Evolutionary conservation across 2,888 invertebrate species (phyloP).

Genomic region (Oscheius myriophilus): DNA sequence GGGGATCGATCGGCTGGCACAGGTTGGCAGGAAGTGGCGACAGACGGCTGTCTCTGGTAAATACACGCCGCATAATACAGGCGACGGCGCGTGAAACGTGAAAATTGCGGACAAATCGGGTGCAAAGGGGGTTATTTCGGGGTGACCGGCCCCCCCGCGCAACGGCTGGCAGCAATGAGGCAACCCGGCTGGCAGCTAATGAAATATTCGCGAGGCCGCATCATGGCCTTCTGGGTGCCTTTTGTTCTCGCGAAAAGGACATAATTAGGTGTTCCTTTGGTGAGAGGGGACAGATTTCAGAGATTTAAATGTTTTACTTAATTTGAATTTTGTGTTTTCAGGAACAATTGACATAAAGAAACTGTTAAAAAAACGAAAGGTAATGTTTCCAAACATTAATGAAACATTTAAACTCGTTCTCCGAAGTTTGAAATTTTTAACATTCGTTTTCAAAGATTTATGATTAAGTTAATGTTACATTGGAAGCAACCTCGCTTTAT

Average conservation of each 20-base stretch:
- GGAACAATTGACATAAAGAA: too few species aligned
- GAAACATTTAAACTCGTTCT: too few species aligned
- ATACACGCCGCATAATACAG: slow-evolving; percentile 5
- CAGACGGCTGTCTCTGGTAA: slow-evolving; percentile 21
- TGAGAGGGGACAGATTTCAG: too few species aligned
- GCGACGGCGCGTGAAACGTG: neutral
- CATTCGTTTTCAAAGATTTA: too few species aligned
- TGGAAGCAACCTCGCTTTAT: too few species aligned
- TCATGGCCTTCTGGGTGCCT: slow-evolving; percentile 26
- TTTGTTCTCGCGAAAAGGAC: slow-evolving; percentile 12
- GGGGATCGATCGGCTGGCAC: neutral
- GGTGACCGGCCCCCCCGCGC: too few species aligned
- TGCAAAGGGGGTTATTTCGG: neutral
- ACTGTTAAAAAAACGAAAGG: too few species aligned
- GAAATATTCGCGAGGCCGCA: slow-evolving; percentile 27
- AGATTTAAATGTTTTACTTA: too few species aligned
- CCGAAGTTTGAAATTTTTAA: too few species aligned
- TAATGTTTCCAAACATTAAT: too few species aligned
- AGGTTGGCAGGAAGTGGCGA: slow-evolving; percentile 13
- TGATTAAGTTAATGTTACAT: too few species aligned
- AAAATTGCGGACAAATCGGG: neutral
- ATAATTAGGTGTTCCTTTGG: neutral
- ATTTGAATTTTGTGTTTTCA: too few species aligned
- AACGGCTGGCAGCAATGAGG: slow-evolving; percentile 12
- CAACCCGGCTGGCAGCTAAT: slow-evolving; percentile 12